Conservation (phyloP, 2,797 vertebrate species). For the Catamblyrhynchus diadema region DNA sequence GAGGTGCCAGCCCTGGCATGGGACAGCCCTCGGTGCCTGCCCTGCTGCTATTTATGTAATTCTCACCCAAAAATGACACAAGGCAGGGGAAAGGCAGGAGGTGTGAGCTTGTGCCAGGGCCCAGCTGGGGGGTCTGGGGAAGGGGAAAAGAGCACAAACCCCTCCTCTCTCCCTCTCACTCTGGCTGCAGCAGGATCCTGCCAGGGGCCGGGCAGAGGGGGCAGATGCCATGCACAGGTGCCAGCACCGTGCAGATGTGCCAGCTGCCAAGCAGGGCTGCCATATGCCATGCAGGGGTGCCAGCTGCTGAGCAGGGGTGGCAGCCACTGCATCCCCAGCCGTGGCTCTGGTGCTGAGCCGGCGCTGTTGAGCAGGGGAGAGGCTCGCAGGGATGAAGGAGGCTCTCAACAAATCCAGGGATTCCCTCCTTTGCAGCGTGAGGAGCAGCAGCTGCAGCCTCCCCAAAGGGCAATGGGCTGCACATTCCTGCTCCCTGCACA, state of each 20-base stretch:
- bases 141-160: not conserved
- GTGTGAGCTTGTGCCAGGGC: not conserved
- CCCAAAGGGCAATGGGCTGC: rapidly evolving
- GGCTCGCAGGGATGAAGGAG: rapidly evolving
- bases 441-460: not conserved
- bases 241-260: not conserved
- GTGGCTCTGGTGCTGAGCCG: rapidly evolving
- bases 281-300: not conserved
- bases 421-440: not conserved
- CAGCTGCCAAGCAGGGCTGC: not conserved
- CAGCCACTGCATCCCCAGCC: not conserved
- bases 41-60: rapidly evolving
- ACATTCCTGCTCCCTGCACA: not conserved
- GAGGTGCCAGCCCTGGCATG: not conserved
- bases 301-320: not conserved
- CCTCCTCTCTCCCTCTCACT: rapidly evolving
- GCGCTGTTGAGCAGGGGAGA: rapidly evolving
- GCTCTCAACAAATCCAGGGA: not conserved
- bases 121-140: not conserved
- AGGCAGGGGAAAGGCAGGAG: rapidly evolving
- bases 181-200: not conserved
- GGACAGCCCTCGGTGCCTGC: not conserved
- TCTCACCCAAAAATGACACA: rapidly evolving
- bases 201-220: rapidly evolving
- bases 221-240: not conserved